phyloP scores from a whole-genome alignment of 2,113 vertebrate species.

The Lepus europaeus region DNA sequence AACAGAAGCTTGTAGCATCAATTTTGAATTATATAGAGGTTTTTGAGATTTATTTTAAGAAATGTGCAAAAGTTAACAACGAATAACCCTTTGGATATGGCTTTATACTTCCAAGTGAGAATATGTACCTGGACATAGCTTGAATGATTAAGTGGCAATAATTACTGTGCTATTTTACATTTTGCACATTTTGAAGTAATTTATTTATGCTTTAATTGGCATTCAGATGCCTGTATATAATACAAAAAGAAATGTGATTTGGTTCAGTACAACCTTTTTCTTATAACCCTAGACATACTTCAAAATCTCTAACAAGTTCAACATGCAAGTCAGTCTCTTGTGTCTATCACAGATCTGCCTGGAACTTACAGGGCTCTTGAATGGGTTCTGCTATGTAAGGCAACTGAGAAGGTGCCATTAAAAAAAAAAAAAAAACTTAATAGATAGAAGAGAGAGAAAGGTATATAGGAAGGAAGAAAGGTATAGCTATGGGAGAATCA shows the following conservation, averaged over 20 bases:
- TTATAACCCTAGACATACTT: neutral
- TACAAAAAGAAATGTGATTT: neutral
- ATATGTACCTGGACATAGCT: neutral
- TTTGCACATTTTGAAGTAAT: neutral
- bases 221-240: neutral
- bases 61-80: neutral
- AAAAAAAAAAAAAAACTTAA: too few species aligned
- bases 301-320: neutral
- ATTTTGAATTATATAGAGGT: neutral
- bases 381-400: neutral
- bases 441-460: neutral
- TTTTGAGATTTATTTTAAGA: conserved; percentile 46
- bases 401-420: neutral
- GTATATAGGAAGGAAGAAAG: neutral
- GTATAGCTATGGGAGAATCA: neutral
- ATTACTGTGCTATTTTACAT: conserved; percentile 1
- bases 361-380: neutral
- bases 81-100: conserved; percentile 3
- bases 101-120: neutral
- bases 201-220: neutral
- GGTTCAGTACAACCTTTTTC: neutral
- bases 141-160: conserved; percentile 20
- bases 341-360: neutral
- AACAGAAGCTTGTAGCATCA: neutral
- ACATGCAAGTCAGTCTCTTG: neutral